Conservation (phyloP, 2,113 vertebrate genomes). For the Gymnocephalus cernua region DNA sequence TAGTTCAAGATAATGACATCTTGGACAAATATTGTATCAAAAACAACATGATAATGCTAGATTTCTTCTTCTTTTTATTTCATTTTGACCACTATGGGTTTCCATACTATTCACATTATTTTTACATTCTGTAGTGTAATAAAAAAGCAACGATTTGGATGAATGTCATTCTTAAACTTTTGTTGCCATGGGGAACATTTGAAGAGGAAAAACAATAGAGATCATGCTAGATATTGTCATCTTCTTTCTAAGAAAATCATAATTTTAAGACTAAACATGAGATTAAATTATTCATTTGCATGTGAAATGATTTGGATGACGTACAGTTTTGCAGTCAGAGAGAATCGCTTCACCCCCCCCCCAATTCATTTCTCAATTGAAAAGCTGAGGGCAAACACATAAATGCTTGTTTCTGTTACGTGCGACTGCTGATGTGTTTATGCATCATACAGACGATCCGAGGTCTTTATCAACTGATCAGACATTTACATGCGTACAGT, state of each 20-base stretch:
- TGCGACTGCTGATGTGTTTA: slow-evolving; percentile 36
- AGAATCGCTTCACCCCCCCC: background rate
- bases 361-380: background rate
- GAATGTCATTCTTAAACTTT: background rate
- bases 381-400: background rate
- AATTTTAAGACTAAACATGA: too few relatives aligned
- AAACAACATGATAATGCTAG: background rate
- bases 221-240: background rate
- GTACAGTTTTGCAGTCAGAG: background rate
- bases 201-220: background rate
- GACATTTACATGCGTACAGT: slow-evolving; percentile 19
- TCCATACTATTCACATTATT: too few relatives aligned
- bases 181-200: background rate
- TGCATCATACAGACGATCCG: background rate
- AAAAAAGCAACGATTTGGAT: background rate
- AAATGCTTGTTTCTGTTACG: slow-evolving; percentile 3
- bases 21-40: background rate
- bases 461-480: slow-evolving; percentile 55
- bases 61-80: background rate
- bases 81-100: background rate
- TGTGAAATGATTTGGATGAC: background rate
- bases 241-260: background rate
- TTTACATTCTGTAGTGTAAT: background rate
- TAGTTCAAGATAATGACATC: background rate
- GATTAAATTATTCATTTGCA: too few relatives aligned